Percentiles rank a stretch among this genome's conserved stretches.
Conservation (phyloP, 2,888 invertebrate species). For the Resseliella maxima region DNA sequence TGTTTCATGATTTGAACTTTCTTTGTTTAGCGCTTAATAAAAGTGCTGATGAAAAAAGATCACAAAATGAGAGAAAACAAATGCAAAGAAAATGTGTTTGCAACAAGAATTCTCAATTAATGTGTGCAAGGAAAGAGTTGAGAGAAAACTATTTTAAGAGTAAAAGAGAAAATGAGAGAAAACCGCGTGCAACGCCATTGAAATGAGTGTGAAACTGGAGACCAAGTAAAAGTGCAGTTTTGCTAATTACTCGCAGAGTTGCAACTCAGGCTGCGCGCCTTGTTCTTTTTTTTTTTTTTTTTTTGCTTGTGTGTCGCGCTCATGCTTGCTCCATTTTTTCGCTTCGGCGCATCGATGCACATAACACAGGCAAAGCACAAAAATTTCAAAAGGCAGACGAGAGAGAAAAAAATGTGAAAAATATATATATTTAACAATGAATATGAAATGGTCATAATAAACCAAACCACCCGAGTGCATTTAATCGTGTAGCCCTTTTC, state of each 20-base stretch:
- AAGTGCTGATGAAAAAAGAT: background rate
- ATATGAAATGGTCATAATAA: conserved; percentile 28
- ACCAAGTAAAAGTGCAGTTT: background rate
- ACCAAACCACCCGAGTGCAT: conserved; percentile 22
- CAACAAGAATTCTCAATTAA: conserved; percentile 12
- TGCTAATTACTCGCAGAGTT: conserved; percentile 28
- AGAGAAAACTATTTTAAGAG: too few relatives aligned
- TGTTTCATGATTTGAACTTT: background rate
- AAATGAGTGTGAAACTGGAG: background rate
- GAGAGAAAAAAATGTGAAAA: background rate
- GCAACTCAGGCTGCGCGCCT: too few relatives aligned
- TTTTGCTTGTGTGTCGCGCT: background rate
- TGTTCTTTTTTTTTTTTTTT: conserved; percentile 4
- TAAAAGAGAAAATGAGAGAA: too few relatives aligned
- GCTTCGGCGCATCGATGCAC: conserved; percentile 34
- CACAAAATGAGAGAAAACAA: background rate
- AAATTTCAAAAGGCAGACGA: background rate
- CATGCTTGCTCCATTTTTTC: conserved; percentile 8
- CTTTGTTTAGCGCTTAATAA: background rate
- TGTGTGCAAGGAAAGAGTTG: background rate
- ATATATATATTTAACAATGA: background rate
- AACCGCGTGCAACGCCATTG: background rate
- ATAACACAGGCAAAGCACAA: background rate
- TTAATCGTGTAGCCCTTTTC: background rate
- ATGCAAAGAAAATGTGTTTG: background rate